A percentile compares a stretch with the other conserved stretches of the same genome.
Evolutionary conservation across 2,113 vertebrate species (phyloP).

Genomic region (Entomyzon cyanotis): DNA sequence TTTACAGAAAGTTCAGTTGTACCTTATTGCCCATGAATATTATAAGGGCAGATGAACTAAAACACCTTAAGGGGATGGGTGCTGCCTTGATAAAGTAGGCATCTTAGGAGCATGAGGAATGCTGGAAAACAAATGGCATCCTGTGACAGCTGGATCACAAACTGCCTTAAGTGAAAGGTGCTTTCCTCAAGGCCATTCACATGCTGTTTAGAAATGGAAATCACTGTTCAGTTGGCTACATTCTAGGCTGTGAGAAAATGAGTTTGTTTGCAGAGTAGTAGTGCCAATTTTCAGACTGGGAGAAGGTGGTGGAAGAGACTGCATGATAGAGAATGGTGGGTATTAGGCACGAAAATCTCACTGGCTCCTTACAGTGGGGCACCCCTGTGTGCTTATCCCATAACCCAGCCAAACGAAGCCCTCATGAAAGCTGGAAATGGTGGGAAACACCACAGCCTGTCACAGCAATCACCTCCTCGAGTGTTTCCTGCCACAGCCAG

Average conservation of each 20-base stretch:
- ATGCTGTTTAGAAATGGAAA: background rate
- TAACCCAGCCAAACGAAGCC: background rate
- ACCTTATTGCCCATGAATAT: background rate
- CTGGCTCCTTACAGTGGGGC: fast-evolving
- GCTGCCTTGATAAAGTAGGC: background rate
- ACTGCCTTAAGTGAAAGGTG: background rate
- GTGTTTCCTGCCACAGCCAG: fast-evolving
- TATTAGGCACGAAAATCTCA: background rate
- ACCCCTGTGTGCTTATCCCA: background rate
- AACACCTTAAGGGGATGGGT: background rate
- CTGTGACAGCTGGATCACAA: background rate
- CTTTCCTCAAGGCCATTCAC: background rate
- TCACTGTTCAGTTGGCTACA: fast-evolving
- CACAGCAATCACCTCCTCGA: fast-evolving
- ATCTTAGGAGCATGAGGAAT: background rate
- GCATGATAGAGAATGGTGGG: fast-evolving
- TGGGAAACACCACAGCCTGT: fast-evolving
- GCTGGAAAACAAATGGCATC: background rate
- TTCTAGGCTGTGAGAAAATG: background rate
- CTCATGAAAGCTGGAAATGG: fast-evolving
- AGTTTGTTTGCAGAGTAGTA: background rate
- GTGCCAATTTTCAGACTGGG: fast-evolving
- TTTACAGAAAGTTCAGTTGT: background rate
- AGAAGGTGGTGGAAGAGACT: background rate
- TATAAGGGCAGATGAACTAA: background rate